A percentile compares a stretch with the other conserved stretches of the same genome.
These are phyloP conservation scores for Neodiprion virginianus DNA, from an alignment of 1,140 invertebrate genomes.

Conservation along the genomic window DNA sequence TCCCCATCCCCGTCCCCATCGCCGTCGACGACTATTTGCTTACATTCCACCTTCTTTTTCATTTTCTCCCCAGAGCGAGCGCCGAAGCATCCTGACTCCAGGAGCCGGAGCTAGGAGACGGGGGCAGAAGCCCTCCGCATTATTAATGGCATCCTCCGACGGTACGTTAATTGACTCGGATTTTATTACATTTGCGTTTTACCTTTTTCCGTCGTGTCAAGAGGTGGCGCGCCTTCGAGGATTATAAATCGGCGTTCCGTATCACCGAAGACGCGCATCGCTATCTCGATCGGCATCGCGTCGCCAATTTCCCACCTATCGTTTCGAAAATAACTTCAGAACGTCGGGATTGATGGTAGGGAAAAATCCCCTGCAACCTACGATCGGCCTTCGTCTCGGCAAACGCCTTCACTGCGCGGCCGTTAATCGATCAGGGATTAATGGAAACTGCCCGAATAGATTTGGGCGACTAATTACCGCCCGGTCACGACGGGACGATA, in stretches of 20 bases:
- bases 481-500: not conserved
- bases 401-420: not conserved
- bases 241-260: conserved; percentile 2
- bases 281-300: not conserved
- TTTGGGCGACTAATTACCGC: not conserved
- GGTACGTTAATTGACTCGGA: conserved; percentile 53
- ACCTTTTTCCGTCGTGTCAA: not conserved
- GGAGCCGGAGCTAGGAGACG: conserved; percentile 24
- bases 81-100: conserved; percentile 23
- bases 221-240: not conserved
- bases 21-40: conserved; percentile 45
- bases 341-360: no score
- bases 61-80: conserved; percentile 16
- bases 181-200: conserved; percentile 50
- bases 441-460: not conserved
- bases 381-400: not conserved
- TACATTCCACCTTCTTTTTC: conserved; percentile 36
- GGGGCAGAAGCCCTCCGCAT: conserved; percentile 32
- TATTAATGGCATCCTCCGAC: conserved; percentile 49
- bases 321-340: not conserved
- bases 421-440: not conserved
- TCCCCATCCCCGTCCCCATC: conserved; percentile 10
- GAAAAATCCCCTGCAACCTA: not conserved
- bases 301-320: conserved; percentile 4
- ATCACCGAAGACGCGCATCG: not conserved